Evolutionary conservation across 2,888 invertebrate species (phyloP), one percentile per base, ranked within the genome.

Genomic region (Minunthozetes semirufus): DNA sequence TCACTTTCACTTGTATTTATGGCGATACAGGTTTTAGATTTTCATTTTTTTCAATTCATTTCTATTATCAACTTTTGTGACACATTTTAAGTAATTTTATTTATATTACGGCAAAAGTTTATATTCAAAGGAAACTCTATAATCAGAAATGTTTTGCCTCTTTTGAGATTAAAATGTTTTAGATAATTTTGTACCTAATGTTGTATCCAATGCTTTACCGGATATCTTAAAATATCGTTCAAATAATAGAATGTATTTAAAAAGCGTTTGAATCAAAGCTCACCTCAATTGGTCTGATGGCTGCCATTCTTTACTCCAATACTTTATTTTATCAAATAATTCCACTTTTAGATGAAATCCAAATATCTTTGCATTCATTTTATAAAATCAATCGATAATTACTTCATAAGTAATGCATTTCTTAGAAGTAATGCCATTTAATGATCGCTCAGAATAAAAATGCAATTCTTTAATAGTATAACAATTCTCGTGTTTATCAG

Each of bases 271-370:
- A 63, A 33, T 63, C 33, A 63, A 63, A 33, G 25, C 63, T 63
- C 33, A 63, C 63, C 63, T 63, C 63, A 63, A 63, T 63, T 33
- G 63, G 63, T 63, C 63, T 63, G 11, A 63, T 27, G 11, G 33
- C 22, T 63, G 63, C 33, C 63, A 63, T 63, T 33, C 29, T 63
- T 63, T 4, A 25, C 6, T 17, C 19, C 15, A 56, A 0, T 22
- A n/a, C 56, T 22, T 9, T 3, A 25, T 1, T 25, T 4, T 11
- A 42, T 4, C 5, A n/a, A 50, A 50, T 50, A n/a, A 19, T 8
- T 48, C 11, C 48, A 11, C 11, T 17, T 48, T 53, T 53, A 25
- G 17, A 1, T 56, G 22, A 22, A 19, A 25, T 19, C n/a, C 19
- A 17, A 4, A 19, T 6, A n/a, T n/a, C 5, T 50, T 50, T 50